Evolutionary conservation across 1,140 invertebrate species (phyloP).

Genomic region (Rhyzopertha dominica): DNA sequence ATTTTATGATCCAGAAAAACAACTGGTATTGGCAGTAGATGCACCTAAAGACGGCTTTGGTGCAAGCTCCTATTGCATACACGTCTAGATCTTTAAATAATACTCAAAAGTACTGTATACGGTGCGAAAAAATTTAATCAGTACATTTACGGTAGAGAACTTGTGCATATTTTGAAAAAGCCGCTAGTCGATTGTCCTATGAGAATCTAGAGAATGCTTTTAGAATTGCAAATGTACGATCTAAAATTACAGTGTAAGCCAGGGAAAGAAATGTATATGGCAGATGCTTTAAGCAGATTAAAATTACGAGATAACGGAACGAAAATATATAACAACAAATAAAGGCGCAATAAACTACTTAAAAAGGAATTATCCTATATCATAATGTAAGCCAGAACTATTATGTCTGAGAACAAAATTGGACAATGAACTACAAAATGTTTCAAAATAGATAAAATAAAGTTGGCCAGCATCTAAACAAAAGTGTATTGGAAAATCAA

Average conservation of each 20-base stretch:
- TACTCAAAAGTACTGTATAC: slow-evolving; percentile 39
- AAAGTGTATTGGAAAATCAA: neutral
- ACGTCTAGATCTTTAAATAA: slow-evolving; percentile 39
- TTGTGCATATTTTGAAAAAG: slow-evolving; percentile 25
- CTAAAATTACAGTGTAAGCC: slow-evolving; percentile 9
- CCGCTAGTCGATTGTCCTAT: neutral
- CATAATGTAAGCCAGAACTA: neutral
- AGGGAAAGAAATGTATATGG: slow-evolving; percentile 24
- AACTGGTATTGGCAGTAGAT: slow-evolving; percentile 36
- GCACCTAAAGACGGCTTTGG: slow-evolving; percentile 39
- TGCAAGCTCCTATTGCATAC: slow-evolving; percentile 32
- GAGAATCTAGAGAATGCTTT: slow-evolving; percentile 15
- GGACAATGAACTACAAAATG: neutral
- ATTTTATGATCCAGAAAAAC: slow-evolving; percentile 28
- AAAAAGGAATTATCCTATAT: neutral
- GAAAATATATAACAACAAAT: too few species aligned
- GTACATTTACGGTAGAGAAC: slow-evolving; percentile 24
- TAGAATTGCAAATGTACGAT: slow-evolving; percentile 18
- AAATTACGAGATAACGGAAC: neutral
- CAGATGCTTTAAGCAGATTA: slow-evolving; percentile 33
- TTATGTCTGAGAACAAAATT: neutral
- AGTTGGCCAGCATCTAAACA: neutral
- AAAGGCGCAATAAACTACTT: too few species aligned
- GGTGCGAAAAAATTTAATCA: slow-evolving; percentile 21
- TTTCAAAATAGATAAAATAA: neutral